These are phyloP conservation scores for Rhizomys pruinosus DNA, from an alignment of 2,113 vertebrate species.

Conservation along the genomic window DNA sequence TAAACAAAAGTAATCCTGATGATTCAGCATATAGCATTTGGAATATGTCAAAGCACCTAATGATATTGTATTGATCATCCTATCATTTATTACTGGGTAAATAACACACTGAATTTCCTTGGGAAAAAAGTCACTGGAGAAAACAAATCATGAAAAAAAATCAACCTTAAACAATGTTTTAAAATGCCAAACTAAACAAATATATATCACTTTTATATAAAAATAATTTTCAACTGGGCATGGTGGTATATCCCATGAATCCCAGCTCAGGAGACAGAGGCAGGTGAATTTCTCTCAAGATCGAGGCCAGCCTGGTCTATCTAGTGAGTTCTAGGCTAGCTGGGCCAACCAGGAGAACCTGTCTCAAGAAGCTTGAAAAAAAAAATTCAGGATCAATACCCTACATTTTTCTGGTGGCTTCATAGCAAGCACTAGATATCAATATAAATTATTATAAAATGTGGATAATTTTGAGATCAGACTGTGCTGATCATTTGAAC, in stretches of 20 bases:
- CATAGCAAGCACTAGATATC: background rate
- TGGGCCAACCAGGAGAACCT: too few species aligned
- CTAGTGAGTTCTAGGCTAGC: too few species aligned
- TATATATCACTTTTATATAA: background rate
- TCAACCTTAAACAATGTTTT: background rate
- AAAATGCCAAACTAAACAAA: background rate
- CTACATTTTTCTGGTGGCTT: background rate
- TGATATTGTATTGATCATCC: background rate
- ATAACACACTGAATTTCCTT: background rate
- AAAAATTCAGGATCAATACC: background rate
- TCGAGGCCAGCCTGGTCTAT: too few species aligned
- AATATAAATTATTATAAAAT: background rate
- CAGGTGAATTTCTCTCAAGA: too few species aligned
- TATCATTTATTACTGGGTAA: background rate
- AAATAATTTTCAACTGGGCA: background rate
- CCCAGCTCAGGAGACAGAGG: too few species aligned
- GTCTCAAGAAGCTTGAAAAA: too few species aligned
- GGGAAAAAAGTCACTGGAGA: background rate
- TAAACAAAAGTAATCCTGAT: background rate
- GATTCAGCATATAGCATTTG: background rate
- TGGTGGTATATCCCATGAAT: too few species aligned
- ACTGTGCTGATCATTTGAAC: background rate
- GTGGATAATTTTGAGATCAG: background rate
- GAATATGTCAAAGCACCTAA: constrained; percentile 14
- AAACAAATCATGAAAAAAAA: background rate